These are phyloP conservation scores for Circaetus gallicus DNA, from an alignment of 2,113 vertebrate species.

Conservation along the genomic window DNA sequence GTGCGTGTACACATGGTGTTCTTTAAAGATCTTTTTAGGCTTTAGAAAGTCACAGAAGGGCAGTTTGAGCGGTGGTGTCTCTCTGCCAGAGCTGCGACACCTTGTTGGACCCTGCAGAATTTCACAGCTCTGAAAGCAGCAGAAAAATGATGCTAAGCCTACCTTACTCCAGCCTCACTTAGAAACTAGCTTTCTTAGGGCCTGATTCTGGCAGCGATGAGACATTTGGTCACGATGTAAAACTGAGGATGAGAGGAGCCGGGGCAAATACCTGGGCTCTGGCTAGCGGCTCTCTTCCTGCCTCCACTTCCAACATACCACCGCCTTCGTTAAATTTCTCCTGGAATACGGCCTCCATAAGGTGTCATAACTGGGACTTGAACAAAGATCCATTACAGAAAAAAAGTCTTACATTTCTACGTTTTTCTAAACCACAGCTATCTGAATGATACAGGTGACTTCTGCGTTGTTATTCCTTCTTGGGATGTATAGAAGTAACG, in stretches of 20 bases:
- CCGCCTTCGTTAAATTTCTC: background rate
- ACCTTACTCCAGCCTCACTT: background rate
- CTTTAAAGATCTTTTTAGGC: background rate
- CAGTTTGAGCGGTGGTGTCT: background rate
- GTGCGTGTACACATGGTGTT: background rate
- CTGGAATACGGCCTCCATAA: background rate
- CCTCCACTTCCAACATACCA: background rate
- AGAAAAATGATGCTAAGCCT: background rate
- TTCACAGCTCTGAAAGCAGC: background rate
- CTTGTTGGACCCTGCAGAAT: background rate
- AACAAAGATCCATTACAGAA: background rate
- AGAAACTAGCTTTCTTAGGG: background rate
- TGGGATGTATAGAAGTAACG: background rate
- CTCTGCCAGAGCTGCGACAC: background rate
- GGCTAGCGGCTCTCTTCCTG: background rate
- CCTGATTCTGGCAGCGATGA: background rate
- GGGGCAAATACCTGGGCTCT: background rate
- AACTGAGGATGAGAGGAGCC: background rate
- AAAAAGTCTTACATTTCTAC: background rate
- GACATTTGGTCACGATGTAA: background rate
- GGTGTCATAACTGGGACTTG: background rate
- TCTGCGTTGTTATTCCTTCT: background rate
- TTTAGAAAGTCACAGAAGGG: background rate
- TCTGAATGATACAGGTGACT: background rate
- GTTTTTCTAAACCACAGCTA: background rate